Conservation (phyloP, 1,140 invertebrate species). For the Pogonomyrmex barbatus region DNA sequence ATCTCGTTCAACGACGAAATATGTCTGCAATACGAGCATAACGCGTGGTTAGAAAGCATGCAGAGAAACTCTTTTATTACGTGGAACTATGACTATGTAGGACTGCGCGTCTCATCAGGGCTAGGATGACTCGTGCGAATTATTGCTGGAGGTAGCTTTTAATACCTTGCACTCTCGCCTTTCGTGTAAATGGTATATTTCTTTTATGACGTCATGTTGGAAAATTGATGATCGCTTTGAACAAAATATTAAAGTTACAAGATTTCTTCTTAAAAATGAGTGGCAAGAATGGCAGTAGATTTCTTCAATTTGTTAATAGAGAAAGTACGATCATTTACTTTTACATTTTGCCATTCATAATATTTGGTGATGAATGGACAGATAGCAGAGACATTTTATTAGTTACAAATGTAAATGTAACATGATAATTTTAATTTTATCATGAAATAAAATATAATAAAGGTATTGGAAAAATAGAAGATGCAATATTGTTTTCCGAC, state of each 20-base stretch:
- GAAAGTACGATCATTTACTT: conserved; percentile 30
- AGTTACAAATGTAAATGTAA: background rate
- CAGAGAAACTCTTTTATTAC: conserved; percentile 84
- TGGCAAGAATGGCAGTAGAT: conserved; percentile 2
- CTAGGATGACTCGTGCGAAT: conserved; percentile 43
- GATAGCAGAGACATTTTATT: background rate
- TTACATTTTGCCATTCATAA: conserved; percentile 16
- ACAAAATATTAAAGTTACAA: background rate
- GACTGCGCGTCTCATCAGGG: conserved; percentile 60
- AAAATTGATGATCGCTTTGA: background rate
- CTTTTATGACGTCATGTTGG: background rate
- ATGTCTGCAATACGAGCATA: conserved; percentile 66
- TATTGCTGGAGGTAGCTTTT: conserved; percentile 40
- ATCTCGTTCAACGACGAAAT: conserved; percentile 43
- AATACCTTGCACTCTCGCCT: conserved; percentile 25
- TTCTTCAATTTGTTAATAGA: conserved; percentile 28
- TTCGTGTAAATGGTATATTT: background rate
- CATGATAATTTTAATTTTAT: background rate
- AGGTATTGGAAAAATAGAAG: background rate
- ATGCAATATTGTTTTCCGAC: background rate
- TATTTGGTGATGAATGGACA: background rate
- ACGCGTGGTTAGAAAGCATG: conserved; percentile 85
- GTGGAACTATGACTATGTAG: conserved; percentile 72
- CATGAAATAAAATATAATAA: background rate
- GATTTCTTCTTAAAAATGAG: background rate